Evolutionary conservation across 1,140 invertebrate genomes (phyloP).

Genomic region (Drosophila subpulchrella): DNA sequence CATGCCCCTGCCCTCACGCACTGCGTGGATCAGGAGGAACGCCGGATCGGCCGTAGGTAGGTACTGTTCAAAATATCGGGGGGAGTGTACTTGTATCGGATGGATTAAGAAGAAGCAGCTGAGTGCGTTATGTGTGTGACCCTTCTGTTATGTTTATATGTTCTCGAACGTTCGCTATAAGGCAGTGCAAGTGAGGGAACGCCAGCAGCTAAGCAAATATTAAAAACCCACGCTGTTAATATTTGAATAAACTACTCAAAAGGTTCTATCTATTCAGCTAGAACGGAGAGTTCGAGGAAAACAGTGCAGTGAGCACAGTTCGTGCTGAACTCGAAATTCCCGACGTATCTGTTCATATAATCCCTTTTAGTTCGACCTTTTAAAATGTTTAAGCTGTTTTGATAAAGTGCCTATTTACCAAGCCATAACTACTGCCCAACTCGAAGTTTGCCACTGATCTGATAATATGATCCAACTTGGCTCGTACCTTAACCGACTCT

Average conservation of each 20-base stretch:
- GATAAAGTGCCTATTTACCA: background rate
- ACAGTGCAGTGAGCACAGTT: background rate
- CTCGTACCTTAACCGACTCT: slow-evolving; percentile 18
- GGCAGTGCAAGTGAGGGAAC: slow-evolving; percentile 25
- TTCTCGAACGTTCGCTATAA: slow-evolving; percentile 53
- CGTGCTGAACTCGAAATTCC: background rate
- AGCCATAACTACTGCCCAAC: background rate
- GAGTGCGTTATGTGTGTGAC: slow-evolving; percentile 32
- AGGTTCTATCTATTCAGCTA: slow-evolving; percentile 1
- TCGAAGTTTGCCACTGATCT: background rate
- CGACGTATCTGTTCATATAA: background rate
- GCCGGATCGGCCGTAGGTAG: slow-evolving; percentile 75
- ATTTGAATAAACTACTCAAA: slow-evolving; percentile 15
- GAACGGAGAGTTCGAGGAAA: background rate
- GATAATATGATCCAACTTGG: slow-evolving; percentile 4
- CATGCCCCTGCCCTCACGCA: slow-evolving; percentile 54
- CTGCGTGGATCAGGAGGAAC: slow-evolving; percentile 69
- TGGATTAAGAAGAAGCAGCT: slow-evolving; percentile 27
- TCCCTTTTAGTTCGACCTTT: slow-evolving; percentile 2
- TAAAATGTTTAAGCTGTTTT: background rate
- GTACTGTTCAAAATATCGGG: slow-evolving; percentile 5
- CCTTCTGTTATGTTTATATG: slow-evolving; percentile 22
- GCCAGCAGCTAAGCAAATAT: slow-evolving; percentile 29
- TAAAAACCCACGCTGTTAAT: slow-evolving; percentile 9
- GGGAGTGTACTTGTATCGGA: background rate